A percentile compares a stretch with the other conserved stretches of the same genome.
Conservation (phyloP, 1,140 invertebrate species). For the Acromyrmex echinatior region DNA sequence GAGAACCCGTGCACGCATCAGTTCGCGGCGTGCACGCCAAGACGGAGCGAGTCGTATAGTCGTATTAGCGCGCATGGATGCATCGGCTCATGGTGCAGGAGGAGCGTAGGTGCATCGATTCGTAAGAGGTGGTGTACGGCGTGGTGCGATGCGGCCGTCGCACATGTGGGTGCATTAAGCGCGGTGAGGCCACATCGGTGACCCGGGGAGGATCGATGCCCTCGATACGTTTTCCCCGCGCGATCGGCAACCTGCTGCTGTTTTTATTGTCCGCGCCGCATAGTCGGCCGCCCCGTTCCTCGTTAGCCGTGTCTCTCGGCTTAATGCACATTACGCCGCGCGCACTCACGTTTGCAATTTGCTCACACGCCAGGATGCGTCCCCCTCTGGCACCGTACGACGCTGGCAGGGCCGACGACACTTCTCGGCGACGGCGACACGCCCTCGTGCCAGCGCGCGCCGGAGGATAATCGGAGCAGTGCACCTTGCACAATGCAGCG, state of each 20-base stretch:
- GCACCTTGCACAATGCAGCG: constrained; percentile 54
- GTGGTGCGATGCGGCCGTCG: constrained; percentile 27
- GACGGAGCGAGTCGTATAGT: constrained; percentile 15
- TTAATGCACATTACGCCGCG: constrained; percentile 60
- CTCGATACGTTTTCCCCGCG: constrained; percentile 78
- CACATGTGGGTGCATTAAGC: constrained; percentile 68
- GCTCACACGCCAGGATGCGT: constrained; percentile 53
- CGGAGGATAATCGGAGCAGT: constrained; percentile 49
- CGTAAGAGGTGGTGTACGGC: constrained; percentile 12
- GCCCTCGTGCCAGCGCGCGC: not conserved
- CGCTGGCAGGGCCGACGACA: constrained; percentile 49
- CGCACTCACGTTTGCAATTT: constrained; percentile 59
- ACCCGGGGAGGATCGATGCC: constrained; percentile 84
- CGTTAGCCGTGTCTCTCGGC: constrained; percentile 54
- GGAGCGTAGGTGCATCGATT: constrained; percentile 39
- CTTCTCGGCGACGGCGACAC: constrained; percentile 26
- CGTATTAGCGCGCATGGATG: constrained; percentile 40
- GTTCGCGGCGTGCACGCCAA: constrained; percentile 17
- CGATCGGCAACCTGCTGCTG: constrained; percentile 66
- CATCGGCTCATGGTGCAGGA: constrained; percentile 23
- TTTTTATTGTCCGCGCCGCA: constrained; percentile 33
- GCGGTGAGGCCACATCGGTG: constrained; percentile 77
- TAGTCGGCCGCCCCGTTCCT: constrained; percentile 63
- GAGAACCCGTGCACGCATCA: not conserved
- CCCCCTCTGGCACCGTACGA: not conserved